phyloP scores from a whole-genome alignment of 1,140 invertebrate species.

The Subanguina moxae region DNA sequence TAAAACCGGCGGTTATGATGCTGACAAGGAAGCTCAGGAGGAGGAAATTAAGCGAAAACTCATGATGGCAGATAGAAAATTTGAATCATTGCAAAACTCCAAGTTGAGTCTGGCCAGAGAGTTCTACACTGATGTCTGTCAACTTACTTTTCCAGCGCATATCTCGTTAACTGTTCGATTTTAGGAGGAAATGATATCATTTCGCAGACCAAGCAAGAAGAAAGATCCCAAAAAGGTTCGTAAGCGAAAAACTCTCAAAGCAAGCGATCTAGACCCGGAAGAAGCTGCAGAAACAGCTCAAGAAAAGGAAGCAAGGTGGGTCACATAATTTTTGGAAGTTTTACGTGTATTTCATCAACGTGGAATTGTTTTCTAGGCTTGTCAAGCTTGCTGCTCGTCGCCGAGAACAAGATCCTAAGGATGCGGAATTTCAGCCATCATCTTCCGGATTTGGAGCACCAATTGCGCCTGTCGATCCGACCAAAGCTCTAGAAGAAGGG shows the following conservation, averaged over 20 bases:
- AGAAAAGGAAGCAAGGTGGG: slow-evolving; percentile 28
- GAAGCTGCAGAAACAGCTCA: slow-evolving; percentile 49
- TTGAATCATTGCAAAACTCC: slow-evolving; percentile 64
- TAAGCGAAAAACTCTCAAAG: slow-evolving; percentile 62
- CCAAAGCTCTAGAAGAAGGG: slow-evolving; percentile 35
- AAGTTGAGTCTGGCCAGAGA: slow-evolving; percentile 75
- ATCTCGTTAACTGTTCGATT: slow-evolving; percentile 14
- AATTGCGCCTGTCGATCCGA: slow-evolving; percentile 2
- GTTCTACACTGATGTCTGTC: slow-evolving; percentile 71
- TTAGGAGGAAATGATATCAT: slow-evolving; percentile 67
- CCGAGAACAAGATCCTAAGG: slow-evolving; percentile 6
- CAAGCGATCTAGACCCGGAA: slow-evolving; percentile 65
- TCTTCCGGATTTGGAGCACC: slow-evolving; percentile 8
- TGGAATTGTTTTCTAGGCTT: slow-evolving; percentile 31
- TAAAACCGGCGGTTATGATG: slow-evolving; percentile 48
- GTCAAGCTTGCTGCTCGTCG: slow-evolving; percentile 40
- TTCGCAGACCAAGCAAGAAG: slow-evolving; percentile 91
- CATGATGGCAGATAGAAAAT: slow-evolving; percentile 52
- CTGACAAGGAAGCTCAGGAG: slow-evolving; percentile 61
- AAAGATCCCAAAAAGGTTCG: slow-evolving; percentile 64
- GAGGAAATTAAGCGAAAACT: slow-evolving; percentile 66
- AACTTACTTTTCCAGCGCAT: not conserved
- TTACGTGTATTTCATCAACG: not conserved
- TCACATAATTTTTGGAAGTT: not conserved
- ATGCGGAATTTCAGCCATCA: not conserved